Base-by-base conservation (phyloP, 2,888 invertebrate genomes). In the Pecten maximus region DNA sequence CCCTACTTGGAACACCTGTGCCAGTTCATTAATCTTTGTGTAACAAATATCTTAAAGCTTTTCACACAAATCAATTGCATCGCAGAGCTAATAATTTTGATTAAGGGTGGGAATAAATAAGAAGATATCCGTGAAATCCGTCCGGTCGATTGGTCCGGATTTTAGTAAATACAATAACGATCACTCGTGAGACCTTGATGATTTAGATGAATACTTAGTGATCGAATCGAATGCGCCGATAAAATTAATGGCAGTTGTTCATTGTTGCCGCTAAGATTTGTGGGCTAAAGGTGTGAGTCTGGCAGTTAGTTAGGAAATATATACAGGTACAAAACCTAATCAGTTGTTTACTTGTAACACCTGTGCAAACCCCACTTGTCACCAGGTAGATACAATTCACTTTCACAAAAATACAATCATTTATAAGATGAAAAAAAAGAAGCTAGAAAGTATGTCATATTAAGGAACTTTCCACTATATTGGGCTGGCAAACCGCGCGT, bases 301-400 rank as follows among this genome's bases (percentile, higher is more conserved):
- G 74, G 74, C 35, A 74, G 74, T 74, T 74, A 74, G 74, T 74
- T 74, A 74, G 74, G 35, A 74, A 74, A 74, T 74, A 90, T 48
- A 54, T 54, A 87, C 88, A 54, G 88, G 90, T 90, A 90, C 28
- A 48, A 90, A 90, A 40, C 88, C 74, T 50, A 86, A 35, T 86
- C 86, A 90, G 88, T 35, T 91, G 88, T 91, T 91, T 91, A 89
- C 90, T 89, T 88, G 89, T 88, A 87, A 90, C 91, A 91, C 91
- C 91, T 91, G 91, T 90, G 89, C 90, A 91, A 91, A 91, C 90
- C 87, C 28, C 48, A 50, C 88, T 90, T 90, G 91, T 91, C 91
- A 90, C 88, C 74, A 35, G 74, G 74, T 74, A 74, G 74, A 74
- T 74, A 74, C 74, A 74, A 60, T 60, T 60, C 23, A 60, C 60